Conservation (phyloP, 2,797 vertebrate genomes). For the Lepilemur septentrionalis region DNA sequence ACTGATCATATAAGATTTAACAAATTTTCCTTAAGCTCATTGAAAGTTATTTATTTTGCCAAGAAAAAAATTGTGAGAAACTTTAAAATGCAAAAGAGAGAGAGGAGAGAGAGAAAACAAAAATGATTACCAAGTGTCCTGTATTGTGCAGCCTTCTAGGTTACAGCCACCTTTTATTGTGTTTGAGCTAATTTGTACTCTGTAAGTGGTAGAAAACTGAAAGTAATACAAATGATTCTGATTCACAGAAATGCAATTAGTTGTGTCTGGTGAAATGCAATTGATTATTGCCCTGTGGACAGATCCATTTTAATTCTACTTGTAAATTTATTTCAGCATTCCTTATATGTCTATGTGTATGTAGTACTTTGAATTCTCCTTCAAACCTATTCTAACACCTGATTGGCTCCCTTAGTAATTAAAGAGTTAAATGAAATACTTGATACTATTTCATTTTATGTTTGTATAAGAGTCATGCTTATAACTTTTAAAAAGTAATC, state of each 20-base stretch:
- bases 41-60: background rate
- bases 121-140: background rate
- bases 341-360: background rate
- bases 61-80: background rate
- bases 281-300: background rate
- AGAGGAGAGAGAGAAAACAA: background rate
- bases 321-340: background rate
- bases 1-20: background rate
- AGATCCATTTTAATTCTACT: background rate
- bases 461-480: background rate
- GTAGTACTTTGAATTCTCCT: background rate
- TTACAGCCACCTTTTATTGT: background rate
- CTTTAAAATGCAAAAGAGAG: background rate
- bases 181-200: background rate
- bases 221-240: background rate
- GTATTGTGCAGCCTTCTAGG: background rate
- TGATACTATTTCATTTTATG: background rate
- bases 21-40: background rate
- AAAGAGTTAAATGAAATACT: slow-evolving; percentile 2
- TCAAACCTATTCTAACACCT: background rate
- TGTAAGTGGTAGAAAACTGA: background rate
- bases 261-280: background rate
- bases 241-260: background rate
- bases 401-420: background rate
- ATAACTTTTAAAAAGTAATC: background rate